These are phyloP conservation scores for Platycercus adscitus DNA, from an alignment of 2,113 vertebrate species.

Conservation along the genomic window DNA sequence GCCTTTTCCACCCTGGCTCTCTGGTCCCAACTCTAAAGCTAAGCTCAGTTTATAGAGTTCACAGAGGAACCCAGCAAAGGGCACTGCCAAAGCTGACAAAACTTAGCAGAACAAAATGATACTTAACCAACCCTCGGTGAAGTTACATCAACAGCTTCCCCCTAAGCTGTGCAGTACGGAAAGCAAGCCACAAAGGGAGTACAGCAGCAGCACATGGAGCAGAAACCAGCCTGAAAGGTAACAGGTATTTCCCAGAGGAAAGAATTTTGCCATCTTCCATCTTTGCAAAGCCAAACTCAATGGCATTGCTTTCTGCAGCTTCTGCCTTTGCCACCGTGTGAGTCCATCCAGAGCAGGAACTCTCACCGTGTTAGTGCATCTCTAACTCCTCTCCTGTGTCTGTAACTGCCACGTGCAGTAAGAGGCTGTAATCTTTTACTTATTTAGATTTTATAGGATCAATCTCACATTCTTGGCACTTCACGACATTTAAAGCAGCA, in stretches of 20 bases:
- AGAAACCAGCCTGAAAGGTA: neutral
- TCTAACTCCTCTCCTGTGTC: neutral
- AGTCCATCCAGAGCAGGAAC: neutral
- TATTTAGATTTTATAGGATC: neutral
- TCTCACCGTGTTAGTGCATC: rapidly evolving
- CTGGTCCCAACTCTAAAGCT: neutral
- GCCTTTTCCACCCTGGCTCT: neutral
- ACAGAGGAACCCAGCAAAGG: neutral
- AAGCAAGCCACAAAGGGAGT: neutral
- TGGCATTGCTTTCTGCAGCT: neutral
- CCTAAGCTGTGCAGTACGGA: rapidly evolving
- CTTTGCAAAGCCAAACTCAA: neutral
- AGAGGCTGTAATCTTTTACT: neutral
- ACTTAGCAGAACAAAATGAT: neutral
- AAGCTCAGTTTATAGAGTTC: neutral
- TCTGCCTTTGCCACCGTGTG: neutral
- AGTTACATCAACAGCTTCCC: neutral
- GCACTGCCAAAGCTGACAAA: neutral
- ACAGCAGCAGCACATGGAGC: neutral
- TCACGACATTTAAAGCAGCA: neutral
- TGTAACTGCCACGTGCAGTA: neutral
- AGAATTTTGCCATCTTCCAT: neutral
- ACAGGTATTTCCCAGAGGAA: neutral
- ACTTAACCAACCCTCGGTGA: neutral
- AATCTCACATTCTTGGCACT: neutral